Evolutionary conservation across 2,888 invertebrate species (phyloP).

Genomic region (Stenchaetothrips biformis): DNA sequence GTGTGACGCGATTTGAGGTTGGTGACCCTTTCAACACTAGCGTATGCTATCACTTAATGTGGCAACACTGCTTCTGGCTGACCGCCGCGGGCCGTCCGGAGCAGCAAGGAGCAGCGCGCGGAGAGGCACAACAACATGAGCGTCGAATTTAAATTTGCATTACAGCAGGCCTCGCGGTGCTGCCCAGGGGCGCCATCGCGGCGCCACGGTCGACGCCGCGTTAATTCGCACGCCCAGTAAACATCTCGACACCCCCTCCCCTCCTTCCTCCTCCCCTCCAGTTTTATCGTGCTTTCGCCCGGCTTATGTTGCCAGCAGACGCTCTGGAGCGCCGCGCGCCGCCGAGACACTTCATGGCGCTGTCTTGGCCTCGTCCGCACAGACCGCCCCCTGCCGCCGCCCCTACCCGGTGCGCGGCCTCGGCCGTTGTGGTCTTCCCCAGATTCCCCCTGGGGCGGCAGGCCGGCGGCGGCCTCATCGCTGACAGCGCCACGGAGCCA

Average conservation of each 20-base stretch:
- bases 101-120: neutral
- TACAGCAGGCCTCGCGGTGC: neutral
- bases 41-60: too few species aligned
- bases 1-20: too few species aligned
- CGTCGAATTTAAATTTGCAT: constrained; percentile 10
- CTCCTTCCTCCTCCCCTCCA: neutral
- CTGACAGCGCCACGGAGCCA: too few species aligned
- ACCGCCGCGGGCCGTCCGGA: neutral
- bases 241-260: neutral
- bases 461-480: too few species aligned
- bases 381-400: neutral
- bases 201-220: neutral
- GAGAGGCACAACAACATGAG: neutral
- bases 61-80: neutral
- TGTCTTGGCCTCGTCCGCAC: neutral
- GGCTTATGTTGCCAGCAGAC: neutral
- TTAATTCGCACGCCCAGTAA: constrained; percentile 1
- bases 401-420: neutral
- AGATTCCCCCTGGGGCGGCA: constrained; percentile 4
- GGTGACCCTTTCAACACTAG: too few species aligned
- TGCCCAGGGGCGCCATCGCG: neutral
- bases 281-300: neutral
- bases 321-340: neutral
- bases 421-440: neutral
- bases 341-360: too few species aligned